Conservation (phyloP, 2,113 vertebrate genomes). For the Trogon melanurus region DNA sequence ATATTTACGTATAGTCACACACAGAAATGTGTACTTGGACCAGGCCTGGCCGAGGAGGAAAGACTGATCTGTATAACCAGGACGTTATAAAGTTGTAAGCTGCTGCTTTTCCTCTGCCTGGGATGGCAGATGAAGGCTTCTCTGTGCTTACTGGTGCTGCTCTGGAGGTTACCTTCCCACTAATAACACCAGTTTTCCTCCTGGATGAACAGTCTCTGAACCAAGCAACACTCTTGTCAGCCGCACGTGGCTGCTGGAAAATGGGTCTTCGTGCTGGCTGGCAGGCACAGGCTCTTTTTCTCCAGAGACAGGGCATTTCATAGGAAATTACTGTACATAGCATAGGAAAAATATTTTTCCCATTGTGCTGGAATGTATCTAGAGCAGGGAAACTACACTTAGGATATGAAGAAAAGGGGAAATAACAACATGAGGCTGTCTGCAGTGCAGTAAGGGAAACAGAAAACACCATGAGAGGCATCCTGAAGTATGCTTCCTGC, state of each 20-base stretch:
- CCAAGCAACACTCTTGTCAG: neutral
- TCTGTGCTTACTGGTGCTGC: neutral
- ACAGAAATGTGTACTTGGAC: neutral
- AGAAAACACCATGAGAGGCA: constrained; percentile 57
- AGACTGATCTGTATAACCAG: neutral
- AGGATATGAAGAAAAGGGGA: constrained; percentile 47
- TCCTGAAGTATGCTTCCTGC: constrained; percentile 69
- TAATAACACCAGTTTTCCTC: neutral
- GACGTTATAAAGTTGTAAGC: rapidly evolving
- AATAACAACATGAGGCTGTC: constrained; percentile 69
- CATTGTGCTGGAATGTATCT: constrained; percentile 55
- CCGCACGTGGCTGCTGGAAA: neutral
- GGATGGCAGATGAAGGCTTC: neutral
- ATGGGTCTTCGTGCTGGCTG: neutral
- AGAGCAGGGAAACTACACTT: constrained; percentile 61
- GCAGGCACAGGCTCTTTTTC: neutral
- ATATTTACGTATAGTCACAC: neutral
- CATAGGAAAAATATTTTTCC: constrained; percentile 22
- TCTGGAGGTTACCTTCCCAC: neutral
- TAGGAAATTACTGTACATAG: constrained; percentile 46
- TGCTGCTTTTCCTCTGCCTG: neutral
- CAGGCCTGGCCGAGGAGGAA: neutral
- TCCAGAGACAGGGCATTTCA: neutral
- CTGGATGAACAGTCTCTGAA: neutral
- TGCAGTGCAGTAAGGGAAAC: constrained; percentile 62